phyloP scores from a whole-genome alignment of 1,140 invertebrate species.

The Asobara japonica region DNA sequence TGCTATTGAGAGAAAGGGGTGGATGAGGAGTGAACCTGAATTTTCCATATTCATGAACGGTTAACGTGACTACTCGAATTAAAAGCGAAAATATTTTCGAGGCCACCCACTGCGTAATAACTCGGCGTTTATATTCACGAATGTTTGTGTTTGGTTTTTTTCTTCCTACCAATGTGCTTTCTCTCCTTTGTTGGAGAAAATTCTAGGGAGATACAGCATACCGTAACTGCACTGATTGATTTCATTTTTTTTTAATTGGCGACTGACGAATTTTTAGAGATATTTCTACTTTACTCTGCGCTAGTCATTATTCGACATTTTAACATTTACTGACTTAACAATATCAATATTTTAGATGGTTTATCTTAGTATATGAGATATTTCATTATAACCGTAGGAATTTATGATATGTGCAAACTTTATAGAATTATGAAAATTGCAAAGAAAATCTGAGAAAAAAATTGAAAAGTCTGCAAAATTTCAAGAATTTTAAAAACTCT shows the following conservation, averaged over 20 bases:
- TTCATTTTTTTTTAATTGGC: neutral
- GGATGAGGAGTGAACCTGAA: neutral
- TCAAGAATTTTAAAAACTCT: no score
- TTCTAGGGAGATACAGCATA: neutral
- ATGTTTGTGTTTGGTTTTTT: neutral
- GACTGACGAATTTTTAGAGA: no score
- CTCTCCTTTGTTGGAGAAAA: neutral
- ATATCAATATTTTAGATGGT: no score
- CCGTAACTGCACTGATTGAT: neutral
- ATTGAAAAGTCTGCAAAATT: no score
- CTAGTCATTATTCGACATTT: no score
- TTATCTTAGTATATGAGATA: no score
- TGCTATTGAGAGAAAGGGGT: neutral
- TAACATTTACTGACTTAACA: no score
- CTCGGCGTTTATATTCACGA: constrained; percentile 20
- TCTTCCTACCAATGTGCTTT: neutral
- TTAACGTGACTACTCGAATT: constrained; percentile 21
- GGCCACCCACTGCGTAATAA: constrained; percentile 21
- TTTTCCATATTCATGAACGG: constrained; percentile 33
- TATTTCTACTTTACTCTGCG: no score
- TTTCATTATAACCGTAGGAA: no score
- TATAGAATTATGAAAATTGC: no score
- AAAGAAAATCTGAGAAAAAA: no score
- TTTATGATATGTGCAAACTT: no score
- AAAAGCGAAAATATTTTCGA: constrained; percentile 26